Evolutionary conservation across 2,888 invertebrate species (phyloP).

Genomic region (Drosophila tanythrix): DNA sequence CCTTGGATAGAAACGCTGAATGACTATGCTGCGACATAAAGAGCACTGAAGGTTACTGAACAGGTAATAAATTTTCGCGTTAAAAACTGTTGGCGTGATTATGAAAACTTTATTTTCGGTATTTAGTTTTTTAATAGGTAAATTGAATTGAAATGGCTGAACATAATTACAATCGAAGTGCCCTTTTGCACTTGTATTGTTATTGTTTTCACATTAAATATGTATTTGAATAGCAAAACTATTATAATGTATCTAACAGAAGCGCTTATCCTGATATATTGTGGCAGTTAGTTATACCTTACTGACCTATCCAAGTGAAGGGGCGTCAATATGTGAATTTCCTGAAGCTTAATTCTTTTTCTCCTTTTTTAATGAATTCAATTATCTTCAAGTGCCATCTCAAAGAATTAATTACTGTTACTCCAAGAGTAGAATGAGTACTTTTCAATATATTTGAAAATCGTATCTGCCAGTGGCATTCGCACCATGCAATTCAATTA

Average conservation of each 20-base stretch:
- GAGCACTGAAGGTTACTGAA: constrained; percentile 24
- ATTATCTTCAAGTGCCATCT: neutral
- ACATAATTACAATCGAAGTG: neutral
- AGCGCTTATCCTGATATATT: neutral
- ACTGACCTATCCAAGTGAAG: neutral
- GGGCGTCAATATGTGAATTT: neutral
- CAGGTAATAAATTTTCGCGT: constrained; percentile 36
- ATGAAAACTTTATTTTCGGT: neutral
- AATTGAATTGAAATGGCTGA: neutral
- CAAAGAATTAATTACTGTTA: neutral
- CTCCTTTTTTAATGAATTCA: neutral
- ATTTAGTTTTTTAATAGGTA: neutral
- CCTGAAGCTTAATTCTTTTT: neutral
- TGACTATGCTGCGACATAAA: constrained; percentile 38
- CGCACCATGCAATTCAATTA: constrained; percentile 40
- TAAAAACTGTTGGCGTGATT: neutral
- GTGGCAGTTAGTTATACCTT: neutral
- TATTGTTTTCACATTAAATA: neutral
- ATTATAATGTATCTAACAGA: neutral
- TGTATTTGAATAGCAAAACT: neutral
- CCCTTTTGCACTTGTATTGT: neutral
- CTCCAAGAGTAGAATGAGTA: neutral
- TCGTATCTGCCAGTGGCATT: constrained; percentile 8
- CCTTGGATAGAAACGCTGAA: constrained; percentile 22
- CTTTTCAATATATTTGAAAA: constrained; percentile 5